Base-by-base conservation (phyloP, 2,797 vertebrate species). In the Scolopax bukidnonensis region DNA sequence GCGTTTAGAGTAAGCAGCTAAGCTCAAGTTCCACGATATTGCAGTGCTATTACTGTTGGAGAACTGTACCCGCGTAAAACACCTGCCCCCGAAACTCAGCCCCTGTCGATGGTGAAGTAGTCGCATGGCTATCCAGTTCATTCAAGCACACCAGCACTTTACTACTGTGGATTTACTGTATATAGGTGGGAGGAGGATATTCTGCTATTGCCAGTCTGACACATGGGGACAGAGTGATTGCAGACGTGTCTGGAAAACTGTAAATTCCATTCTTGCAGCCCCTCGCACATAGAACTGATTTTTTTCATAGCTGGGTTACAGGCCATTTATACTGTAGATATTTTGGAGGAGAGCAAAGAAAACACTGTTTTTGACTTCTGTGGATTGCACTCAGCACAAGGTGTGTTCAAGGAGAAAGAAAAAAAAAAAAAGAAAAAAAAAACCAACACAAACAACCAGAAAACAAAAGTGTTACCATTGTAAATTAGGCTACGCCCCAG, bases 71-170 rank as follows among this genome's bases (percentile, higher is more conserved):
- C 80, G 6, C 40, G 47, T 2, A 8, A 87, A 91, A 33, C 50
- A 41, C 15, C 86, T 28, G 15, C 79, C 68, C 61, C 45, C 56
- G 51, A 27, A 95, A 60, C 69, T 74, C 95, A 90, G 84, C 87
- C 93, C 87, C 85, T 61, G 1, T 12, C 3, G 51, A 70, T 54
- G 70, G 85, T 78, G 63, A 92, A 87, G 80, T 13, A 78, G 68
- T 87, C 48, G 40, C 94, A 61, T 80, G 93, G 90, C 93, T 96
- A 74, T 93, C 89, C 75, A 61, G 87, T 89, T 97, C 93, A 71
- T 93, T 96, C 91, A 95, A 96, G 95, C 97, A 95, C 91, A 94
- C 96, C 96, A 95, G 97, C 96, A 89, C 96, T 97, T 96, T 96
- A 97, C 93, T 91, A 86, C 65, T 94, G 83, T 92, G 81, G 91